Conservation (phyloP, 2,888 invertebrate genomes). For the Pristionchus exspectatus region DNA sequence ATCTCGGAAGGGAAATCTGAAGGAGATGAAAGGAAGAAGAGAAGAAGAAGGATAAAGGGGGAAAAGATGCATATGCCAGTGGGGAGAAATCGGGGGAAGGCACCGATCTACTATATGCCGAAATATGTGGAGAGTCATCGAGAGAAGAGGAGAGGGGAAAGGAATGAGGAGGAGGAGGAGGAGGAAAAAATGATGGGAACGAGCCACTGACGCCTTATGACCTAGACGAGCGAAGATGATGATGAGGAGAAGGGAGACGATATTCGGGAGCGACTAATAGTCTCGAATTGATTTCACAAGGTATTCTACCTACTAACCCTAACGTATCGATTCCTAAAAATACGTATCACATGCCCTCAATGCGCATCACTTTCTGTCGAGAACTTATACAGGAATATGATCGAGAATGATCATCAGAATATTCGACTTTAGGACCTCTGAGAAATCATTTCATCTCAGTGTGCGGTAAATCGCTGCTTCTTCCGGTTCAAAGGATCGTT, state of each 20-base stretch:
- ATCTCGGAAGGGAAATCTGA: neutral
- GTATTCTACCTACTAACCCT: neutral
- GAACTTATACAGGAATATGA: too few species aligned
- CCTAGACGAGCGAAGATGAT: neutral
- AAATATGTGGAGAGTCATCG: slow-evolving; percentile 38
- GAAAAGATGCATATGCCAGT: slow-evolving; percentile 25
- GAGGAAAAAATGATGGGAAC: slow-evolving; percentile 44
- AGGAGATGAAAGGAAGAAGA: slow-evolving; percentile 18
- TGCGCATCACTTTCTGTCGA: too few species aligned
- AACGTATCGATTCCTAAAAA: neutral
- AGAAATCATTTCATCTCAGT: neutral
- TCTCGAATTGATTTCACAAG: neutral
- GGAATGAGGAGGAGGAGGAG: neutral
- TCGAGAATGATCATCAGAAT: neutral
- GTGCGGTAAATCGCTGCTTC: slow-evolving; percentile 41
- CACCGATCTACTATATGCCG: slow-evolving; percentile 37
- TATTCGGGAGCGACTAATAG: neutral
- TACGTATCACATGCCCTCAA: neutral
- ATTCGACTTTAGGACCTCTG: neutral
- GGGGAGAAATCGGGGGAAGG: slow-evolving; percentile 12
- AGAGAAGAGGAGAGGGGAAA: neutral
- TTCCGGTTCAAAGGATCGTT: slow-evolving; percentile 44
- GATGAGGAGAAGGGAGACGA: neutral
- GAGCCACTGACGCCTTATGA: slow-evolving; percentile 47
- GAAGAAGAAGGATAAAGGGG: slow-evolving; percentile 1